phyloP scores from a whole-genome alignment of 2,113 vertebrate species.

The Sakesphorus luctuosus region DNA sequence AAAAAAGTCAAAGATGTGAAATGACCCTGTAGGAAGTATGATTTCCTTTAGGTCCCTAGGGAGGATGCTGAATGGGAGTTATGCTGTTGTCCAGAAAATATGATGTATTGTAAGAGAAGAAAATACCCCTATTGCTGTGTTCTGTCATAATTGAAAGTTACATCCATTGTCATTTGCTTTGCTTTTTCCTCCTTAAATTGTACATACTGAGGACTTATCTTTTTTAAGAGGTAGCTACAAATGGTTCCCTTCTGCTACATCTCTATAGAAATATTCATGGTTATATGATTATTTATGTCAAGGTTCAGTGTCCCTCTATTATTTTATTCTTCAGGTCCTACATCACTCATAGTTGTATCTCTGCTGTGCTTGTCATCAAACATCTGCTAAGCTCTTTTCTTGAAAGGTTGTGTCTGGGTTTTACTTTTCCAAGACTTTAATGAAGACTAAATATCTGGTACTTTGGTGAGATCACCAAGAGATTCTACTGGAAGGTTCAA shows the following conservation, averaged over 20 bases:
- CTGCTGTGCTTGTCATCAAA: neutral
- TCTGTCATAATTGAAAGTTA: neutral
- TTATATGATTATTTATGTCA: neutral
- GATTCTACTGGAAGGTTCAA: neutral
- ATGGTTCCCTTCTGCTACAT: neutral
- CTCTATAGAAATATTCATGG: neutral
- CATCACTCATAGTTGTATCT: neutral
- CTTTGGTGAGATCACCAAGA: neutral
- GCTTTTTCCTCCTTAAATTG: neutral
- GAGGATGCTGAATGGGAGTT: neutral
- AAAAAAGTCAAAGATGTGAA: neutral
- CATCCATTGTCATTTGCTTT: neutral
- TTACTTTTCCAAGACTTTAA: neutral
- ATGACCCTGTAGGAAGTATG: neutral
- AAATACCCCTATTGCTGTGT: neutral
- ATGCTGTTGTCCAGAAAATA: neutral
- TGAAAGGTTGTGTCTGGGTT: neutral
- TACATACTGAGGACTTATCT: neutral
- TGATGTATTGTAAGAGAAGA: neutral
- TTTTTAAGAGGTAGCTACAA: neutral
- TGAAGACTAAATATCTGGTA: neutral
- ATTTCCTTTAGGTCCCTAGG: neutral
- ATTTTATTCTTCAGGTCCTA: neutral
- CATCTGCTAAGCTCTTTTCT: neutral
- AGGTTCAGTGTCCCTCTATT: neutral